phyloP scores from a whole-genome alignment of 2,888 invertebrate species.

The Drosophila setosimentum region DNA sequence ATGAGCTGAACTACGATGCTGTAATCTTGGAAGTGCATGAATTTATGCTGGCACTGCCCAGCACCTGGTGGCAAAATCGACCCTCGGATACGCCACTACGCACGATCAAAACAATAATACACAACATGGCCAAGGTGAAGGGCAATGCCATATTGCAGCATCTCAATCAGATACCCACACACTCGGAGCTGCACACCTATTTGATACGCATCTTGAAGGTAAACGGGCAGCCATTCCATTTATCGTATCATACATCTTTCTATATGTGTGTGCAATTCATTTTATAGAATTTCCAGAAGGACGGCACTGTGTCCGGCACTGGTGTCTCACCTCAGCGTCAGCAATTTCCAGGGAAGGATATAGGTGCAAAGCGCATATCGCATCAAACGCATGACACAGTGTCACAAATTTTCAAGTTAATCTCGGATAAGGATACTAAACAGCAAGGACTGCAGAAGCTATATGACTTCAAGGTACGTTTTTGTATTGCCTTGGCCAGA shows the following conservation, averaged over 20 bases:
- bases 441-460: slow-evolving; percentile 89
- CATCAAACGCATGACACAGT: slow-evolving; percentile 94
- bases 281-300: slow-evolving; percentile 86
- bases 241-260: not conserved
- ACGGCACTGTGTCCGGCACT: slow-evolving; percentile 85
- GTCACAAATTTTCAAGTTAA: slow-evolving; percentile 95
- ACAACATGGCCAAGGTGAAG: slow-evolving; percentile 95
- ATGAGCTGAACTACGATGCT: slow-evolving; percentile 91
- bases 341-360: slow-evolving; percentile 80
- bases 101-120: slow-evolving; percentile 97
- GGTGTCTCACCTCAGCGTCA: slow-evolving; percentile 82
- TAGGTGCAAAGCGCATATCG: slow-evolving; percentile 87
- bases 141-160: slow-evolving; percentile 93
- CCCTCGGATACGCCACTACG: slow-evolving; percentile 94
- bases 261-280: not conserved
- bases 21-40: slow-evolving; percentile 93
- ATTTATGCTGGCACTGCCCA: slow-evolving; percentile 95
- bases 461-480: slow-evolving; percentile 84
- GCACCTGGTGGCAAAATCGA: slow-evolving; percentile 94
- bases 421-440: slow-evolving; percentile 95
- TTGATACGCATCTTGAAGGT: slow-evolving; percentile 92
- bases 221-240: not conserved
- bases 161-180: slow-evolving; percentile 90
- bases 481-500: not conserved
- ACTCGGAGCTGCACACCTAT: slow-evolving; percentile 94